A percentile compares a stretch with the other conserved stretches of the same genome.
Conservation (phyloP, 2,888 invertebrate genomes). For the Allolobophora icterica region DNA sequence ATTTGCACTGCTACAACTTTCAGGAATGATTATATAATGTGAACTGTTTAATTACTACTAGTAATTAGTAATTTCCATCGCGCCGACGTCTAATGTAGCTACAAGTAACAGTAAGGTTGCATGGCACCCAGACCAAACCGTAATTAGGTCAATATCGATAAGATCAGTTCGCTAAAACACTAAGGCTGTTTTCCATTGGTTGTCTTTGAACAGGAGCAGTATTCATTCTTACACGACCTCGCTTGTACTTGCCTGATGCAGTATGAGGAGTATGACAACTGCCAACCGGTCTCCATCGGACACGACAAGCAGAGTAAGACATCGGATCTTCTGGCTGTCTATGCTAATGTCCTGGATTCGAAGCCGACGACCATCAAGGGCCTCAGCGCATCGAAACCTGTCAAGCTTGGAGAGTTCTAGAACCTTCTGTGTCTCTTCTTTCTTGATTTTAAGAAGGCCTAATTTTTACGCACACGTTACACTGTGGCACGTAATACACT, state of each 20-base stretch:
- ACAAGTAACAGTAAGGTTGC: no score
- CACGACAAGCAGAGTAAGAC: background rate
- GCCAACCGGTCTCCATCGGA: slow-evolving; percentile 8
- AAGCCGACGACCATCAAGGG: background rate
- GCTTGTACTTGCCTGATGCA: slow-evolving; percentile 25
- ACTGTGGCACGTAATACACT: no score
- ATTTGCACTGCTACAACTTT: no score
- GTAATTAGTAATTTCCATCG: no score
- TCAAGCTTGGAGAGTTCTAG: background rate
- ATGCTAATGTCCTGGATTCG: background rate
- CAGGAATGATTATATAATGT: no score
- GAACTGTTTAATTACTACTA: no score
- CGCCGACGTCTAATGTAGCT: no score
- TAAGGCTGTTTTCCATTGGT: background rate
- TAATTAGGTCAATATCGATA: no score
- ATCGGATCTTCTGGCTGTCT: background rate
- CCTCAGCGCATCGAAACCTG: background rate
- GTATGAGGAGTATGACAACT: slow-evolving; percentile 19
- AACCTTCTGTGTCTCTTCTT: background rate
- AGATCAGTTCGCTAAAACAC: no score
- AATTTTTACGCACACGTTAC: background rate
- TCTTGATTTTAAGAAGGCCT: background rate
- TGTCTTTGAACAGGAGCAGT: slow-evolving; percentile 24
- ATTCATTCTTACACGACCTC: slow-evolving; percentile 24
- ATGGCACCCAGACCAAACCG: no score